Conservation (phyloP, 1,140 invertebrate genomes). For the Heliothis subflexa region DNA sequence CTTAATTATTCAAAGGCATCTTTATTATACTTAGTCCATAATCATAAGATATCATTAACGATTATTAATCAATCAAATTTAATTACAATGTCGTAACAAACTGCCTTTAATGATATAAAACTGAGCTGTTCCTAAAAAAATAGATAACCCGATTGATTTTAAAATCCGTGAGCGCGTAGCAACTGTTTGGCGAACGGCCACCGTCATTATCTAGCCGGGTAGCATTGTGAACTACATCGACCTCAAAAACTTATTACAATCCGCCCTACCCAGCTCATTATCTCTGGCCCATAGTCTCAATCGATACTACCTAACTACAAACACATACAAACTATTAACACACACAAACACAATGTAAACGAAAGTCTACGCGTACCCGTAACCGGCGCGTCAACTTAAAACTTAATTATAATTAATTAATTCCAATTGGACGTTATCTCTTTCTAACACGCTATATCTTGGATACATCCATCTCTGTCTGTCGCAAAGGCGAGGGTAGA, state of each 20-base stretch:
- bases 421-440: conserved; percentile 85
- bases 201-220: conserved; percentile 48
- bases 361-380: conserved; percentile 83
- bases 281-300: conserved; percentile 81
- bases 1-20: conserved; percentile 34
- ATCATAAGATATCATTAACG: conserved; percentile 37
- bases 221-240: conserved; percentile 60
- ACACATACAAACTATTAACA: conserved; percentile 73
- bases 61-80: conserved; percentile 46
- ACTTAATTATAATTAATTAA: conserved; percentile 94
- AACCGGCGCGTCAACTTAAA: conserved; percentile 90
- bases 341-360: conserved; percentile 79
- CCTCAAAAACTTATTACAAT: conserved; percentile 83
- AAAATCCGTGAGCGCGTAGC: conserved; percentile 25
- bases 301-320: conserved; percentile 72
- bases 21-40: conserved; percentile 33
- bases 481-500: conserved; percentile 72
- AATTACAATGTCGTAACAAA: conserved; percentile 46
- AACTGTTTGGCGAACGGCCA: conserved; percentile 21
- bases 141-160: conserved; percentile 45
- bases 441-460: conserved; percentile 74
- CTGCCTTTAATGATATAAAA: conserved; percentile 44
- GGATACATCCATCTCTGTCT: conserved; percentile 67
- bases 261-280: conserved; percentile 83
- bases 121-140: conserved; percentile 17